A percentile compares a stretch with the other conserved stretches of the same genome.
These are phyloP conservation scores for Calliphora vomitoria DNA, from an alignment of 2,888 invertebrate genomes.

Conservation along the genomic window DNA sequence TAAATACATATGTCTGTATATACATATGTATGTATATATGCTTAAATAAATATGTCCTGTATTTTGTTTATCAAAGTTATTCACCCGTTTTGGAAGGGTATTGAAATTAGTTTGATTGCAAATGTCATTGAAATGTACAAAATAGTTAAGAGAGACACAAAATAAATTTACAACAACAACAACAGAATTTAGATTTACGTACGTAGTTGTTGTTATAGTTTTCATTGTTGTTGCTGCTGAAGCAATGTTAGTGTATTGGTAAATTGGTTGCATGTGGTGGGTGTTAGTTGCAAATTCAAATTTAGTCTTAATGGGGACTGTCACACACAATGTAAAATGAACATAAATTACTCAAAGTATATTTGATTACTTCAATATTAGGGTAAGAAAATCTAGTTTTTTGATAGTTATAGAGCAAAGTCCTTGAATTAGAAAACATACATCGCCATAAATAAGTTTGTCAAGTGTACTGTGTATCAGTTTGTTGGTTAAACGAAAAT, in stretches of 20 bases:
- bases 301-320: conserved; percentile 6
- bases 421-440: no score
- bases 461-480: no score
- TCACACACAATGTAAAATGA: conserved; percentile 22
- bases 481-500: no score
- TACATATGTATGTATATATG: background rate
- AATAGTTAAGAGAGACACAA: conserved; percentile 44
- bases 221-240: background rate
- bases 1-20: background rate
- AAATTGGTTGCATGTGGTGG: conserved; percentile 1
- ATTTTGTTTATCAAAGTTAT: conserved; percentile 29
- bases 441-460: no score
- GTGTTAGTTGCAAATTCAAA: conserved; percentile 7
- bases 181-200: background rate
- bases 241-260: no score
- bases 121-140: conserved; percentile 65
- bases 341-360: conserved; percentile 39
- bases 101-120: conserved; percentile 73
- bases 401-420: no score
- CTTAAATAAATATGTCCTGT: background rate
- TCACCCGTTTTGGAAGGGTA: conserved; percentile 52
- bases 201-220: background rate
- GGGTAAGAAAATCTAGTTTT: background rate
- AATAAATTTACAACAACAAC: background rate
- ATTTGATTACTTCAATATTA: background rate